Conservation (phyloP, 2,888 invertebrate genomes). For the Serripes groenlandicus region DNA sequence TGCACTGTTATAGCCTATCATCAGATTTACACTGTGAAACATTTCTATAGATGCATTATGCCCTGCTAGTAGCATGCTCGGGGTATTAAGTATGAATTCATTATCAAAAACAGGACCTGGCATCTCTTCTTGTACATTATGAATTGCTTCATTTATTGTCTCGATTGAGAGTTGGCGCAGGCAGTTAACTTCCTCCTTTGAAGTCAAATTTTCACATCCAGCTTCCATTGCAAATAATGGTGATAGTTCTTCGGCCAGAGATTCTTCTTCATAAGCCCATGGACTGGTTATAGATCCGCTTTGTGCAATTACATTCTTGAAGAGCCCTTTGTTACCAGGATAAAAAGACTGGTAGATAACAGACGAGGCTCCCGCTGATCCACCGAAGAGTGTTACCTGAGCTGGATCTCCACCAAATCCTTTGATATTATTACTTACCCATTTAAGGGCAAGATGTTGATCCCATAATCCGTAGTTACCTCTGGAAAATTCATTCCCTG, state of each 20-base stretch:
- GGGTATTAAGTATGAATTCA: background rate
- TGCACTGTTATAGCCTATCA: slow-evolving; percentile 4
- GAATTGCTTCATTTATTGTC: no score
- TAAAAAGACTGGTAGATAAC: slow-evolving; percentile 56
- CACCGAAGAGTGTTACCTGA: slow-evolving; percentile 59
- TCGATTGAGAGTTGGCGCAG: no score
- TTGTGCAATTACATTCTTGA: slow-evolving; percentile 29
- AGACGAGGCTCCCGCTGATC: slow-evolving; percentile 53
- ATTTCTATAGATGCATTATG: background rate
- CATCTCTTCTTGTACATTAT: no score
- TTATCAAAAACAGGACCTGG: background rate
- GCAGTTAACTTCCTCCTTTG: no score
- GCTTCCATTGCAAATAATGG: no score
- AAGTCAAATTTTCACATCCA: no score
- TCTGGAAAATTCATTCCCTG: slow-evolving; percentile 19
- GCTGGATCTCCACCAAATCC: slow-evolving; percentile 49
- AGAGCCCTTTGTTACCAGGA: slow-evolving; percentile 56
- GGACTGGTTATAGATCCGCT: slow-evolving; percentile 43
- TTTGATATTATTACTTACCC: slow-evolving; percentile 58
- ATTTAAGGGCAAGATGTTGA: slow-evolving; percentile 59
- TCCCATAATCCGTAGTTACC: slow-evolving; percentile 67
- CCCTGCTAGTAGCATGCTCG: background rate
- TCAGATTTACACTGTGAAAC: background rate
- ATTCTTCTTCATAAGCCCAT: no score
- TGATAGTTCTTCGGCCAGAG: no score